Evolutionary conservation across 2,113 vertebrate species (phyloP).

Genomic region (Sceloporus undulatus): DNA sequence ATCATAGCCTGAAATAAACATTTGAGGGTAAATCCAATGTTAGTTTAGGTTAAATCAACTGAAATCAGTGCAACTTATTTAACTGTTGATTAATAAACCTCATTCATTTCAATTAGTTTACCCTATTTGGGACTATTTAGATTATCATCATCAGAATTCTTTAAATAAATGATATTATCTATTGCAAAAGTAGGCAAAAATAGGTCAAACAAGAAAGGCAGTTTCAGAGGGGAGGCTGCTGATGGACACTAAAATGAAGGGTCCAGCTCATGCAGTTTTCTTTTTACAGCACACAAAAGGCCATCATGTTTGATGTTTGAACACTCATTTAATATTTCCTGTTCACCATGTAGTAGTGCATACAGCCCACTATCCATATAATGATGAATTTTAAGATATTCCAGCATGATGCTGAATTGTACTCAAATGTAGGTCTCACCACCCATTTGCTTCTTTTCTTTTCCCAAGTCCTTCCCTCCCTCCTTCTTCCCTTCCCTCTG

Average conservation of each 20-base stretch:
- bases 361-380: not conserved
- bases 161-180: no score
- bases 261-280: not conserved
- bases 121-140: no score
- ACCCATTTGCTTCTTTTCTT: not conserved
- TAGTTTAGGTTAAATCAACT: no score
- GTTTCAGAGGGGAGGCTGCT: not conserved
- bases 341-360: not conserved
- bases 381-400: slow-evolving; percentile 16
- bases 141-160: not conserved
- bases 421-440: not conserved
- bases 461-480: not conserved
- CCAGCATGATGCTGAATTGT: slow-evolving; percentile 16
- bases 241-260: not conserved
- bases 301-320: not conserved
- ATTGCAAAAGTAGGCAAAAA: rapidly evolving
- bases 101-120: no score
- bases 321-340: not conserved
- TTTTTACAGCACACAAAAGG: not conserved
- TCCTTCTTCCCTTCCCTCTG: not conserved
- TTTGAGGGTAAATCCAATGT: no score
- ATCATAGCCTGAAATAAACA: not conserved
- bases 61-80: no score
- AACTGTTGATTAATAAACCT: no score
- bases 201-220: not conserved